These are phyloP conservation scores for Himalopsyche japonica DNA, from an alignment of 2,888 invertebrate genomes.

Conservation along the genomic window DNA sequence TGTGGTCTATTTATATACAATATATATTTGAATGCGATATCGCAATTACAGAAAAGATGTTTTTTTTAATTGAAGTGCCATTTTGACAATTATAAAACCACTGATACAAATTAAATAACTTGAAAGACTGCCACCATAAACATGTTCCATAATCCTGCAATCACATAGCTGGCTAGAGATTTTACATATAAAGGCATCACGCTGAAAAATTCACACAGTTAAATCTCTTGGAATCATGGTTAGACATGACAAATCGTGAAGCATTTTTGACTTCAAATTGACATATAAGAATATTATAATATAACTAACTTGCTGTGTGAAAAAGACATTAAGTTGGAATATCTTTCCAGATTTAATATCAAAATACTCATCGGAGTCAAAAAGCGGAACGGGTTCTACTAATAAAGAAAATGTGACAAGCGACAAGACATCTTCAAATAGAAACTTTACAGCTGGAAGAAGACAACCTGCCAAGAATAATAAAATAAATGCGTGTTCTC, in stretches of 20 bases:
- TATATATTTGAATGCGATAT: too few species aligned
- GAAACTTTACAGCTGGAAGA: conserved; percentile 3
- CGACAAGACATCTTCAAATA: not conserved
- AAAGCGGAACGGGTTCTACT: not conserved
- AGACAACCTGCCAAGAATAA: not conserved
- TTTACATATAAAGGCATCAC: too few species aligned
- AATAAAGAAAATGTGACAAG: conserved; percentile 8
- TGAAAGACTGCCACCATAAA: not conserved
- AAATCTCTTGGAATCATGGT: too few species aligned
- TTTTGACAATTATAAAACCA: not conserved
- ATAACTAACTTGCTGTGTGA: not conserved
- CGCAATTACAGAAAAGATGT: too few species aligned
- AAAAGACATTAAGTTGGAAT: not conserved
- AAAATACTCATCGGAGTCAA: not conserved
- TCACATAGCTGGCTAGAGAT: too few species aligned
- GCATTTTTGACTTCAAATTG: too few species aligned
- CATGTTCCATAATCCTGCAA: too few species aligned
- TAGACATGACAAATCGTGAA: too few species aligned
- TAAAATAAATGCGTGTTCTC: conserved; percentile 48
- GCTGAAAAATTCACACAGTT: too few species aligned
- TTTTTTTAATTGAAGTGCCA: too few species aligned
- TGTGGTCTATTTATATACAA: not conserved
- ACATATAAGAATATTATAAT: not conserved
- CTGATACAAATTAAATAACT: not conserved
- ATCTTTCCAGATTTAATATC: conserved; percentile 12